These are phyloP conservation scores for Erannis defoliaria DNA, from an alignment of 2,888 invertebrate genomes.

Conservation along the genomic window DNA sequence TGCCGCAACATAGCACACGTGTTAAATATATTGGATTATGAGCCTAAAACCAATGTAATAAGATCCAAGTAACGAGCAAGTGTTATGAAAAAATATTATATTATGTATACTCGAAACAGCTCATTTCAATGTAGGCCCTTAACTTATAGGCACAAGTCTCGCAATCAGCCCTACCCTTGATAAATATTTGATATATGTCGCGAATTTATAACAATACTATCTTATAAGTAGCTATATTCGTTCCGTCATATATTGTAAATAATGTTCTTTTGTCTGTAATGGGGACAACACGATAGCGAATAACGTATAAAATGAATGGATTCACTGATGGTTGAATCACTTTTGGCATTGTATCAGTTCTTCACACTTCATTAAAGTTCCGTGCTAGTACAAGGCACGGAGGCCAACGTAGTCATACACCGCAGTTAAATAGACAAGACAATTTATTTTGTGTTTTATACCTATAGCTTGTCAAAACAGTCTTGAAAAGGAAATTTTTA, in stretches of 20 bases:
- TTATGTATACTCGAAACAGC: too few relatives aligned
- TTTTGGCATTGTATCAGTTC: not conserved
- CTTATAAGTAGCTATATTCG: constrained; percentile 3
- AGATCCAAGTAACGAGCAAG: too few relatives aligned
- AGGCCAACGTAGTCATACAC: not conserved
- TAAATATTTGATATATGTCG: constrained; percentile 7
- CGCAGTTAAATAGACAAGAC: not conserved
- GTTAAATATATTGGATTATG: too few relatives aligned
- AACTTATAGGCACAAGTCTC: not conserved
- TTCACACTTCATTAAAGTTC: not conserved
- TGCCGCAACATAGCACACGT: too few relatives aligned
- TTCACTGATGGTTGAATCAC: constrained; percentile 3
- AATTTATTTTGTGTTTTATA: not conserved
- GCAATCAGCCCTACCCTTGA: not conserved
- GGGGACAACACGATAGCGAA: constrained; percentile 38
- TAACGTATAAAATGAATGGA: constrained; percentile 34
- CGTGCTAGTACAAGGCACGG: not conserved
- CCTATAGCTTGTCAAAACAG: too few relatives aligned
- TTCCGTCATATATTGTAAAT: constrained; percentile 38
- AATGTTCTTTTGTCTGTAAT: constrained; percentile 48
- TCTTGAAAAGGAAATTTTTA: too few relatives aligned
- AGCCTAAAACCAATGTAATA: too few relatives aligned
- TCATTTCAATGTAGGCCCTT: too few relatives aligned
- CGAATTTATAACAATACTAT: constrained; percentile 8
- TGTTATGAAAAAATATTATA: too few relatives aligned